Base-by-base conservation (phyloP, 2,113 vertebrate species). In the Rhombomys opimus region DNA sequence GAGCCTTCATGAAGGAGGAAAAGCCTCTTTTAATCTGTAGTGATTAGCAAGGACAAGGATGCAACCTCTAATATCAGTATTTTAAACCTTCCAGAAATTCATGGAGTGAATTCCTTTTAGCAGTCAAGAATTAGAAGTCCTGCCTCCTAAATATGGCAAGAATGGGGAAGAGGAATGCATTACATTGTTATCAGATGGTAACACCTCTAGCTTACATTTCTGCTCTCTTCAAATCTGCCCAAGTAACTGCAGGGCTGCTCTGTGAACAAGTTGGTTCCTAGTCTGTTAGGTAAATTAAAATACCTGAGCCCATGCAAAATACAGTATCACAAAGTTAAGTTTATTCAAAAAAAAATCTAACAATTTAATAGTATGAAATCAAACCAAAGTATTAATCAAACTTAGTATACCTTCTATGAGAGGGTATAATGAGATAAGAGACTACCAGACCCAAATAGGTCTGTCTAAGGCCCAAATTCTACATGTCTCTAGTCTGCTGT, bases 51-150 rank as follows among this genome's bases (percentile, higher is more conserved):
- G 22, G 78, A 93, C n/a, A 5, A 94, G 1, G 2, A 78, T 76
- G 23, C 6, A 91, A 20, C 32, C 89, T 86, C 41, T 87, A 93
- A 80, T 5, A 73, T 81, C 41, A 97, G 90, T 95, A 98, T 96
- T 97, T 97, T 93, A 98, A 94, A 92, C 76, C 17, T 89, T 15
- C 23, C 2, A 90, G 35, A 15, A 91, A 87, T 85, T 89, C 38
- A 5, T 41, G 75, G 35, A 94, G 61, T 38, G 25, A 5, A 6
- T 54, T 75, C 78, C 82, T 57, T 57, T 57, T 57, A 57, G 13
- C 57, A 15, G 57, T 57, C 12, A 57, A 57, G 57, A 57, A 57
- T 57, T 57, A 57, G 15, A 12, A 14, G 57, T 57, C 57, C 57
- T 94, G 89, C 8, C 54, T 67, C n/a, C 68, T 80, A 23, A 75